Percentiles rank a stretch among this genome's conserved stretches.
Evolutionary conservation across 64 coral and sea anemone species (phyloP).

Genomic region (Dendronephthya gigantea): DNA sequence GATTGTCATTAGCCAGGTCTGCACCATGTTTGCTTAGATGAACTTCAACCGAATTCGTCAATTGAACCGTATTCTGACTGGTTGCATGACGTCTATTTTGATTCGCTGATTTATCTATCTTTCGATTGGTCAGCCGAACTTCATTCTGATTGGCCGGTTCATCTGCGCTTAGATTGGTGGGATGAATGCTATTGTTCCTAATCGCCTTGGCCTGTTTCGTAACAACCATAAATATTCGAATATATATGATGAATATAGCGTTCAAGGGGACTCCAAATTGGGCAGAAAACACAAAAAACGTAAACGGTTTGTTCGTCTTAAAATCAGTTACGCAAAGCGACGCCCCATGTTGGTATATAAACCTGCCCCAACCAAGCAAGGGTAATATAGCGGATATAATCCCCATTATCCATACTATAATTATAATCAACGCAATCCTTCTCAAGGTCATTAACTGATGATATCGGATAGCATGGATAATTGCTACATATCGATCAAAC

Average conservation of each 20-base stretch:
- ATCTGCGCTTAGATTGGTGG: not conserved
- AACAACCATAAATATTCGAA: not conserved
- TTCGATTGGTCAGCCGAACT: no score
- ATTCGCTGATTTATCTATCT: no score
- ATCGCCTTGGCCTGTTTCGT: not conserved
- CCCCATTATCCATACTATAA: not conserved
- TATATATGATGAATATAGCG: not conserved
- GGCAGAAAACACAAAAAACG: not conserved
- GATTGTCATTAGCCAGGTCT: no score
- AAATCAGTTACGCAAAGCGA: not conserved
- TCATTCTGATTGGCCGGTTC: no score
- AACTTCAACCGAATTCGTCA: no score
- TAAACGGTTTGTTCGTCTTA: not conserved
- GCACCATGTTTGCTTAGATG: no score
- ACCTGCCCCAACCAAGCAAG: not conserved
- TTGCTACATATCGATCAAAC: not conserved
- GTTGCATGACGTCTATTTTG: no score
- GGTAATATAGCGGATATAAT: not conserved
- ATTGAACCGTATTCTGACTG: no score
- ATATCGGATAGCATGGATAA: not conserved
- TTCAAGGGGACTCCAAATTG: not conserved
- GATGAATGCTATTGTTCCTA: not conserved
- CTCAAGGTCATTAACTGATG: not conserved
- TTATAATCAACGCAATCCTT: not conserved
- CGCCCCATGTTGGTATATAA: not conserved